Percentiles rank a stretch among this genome's conserved stretches.
These are phyloP conservation scores for Pristiophorus japonicus DNA, from an alignment of 2,113 vertebrate species.

Conservation along the genomic window DNA sequence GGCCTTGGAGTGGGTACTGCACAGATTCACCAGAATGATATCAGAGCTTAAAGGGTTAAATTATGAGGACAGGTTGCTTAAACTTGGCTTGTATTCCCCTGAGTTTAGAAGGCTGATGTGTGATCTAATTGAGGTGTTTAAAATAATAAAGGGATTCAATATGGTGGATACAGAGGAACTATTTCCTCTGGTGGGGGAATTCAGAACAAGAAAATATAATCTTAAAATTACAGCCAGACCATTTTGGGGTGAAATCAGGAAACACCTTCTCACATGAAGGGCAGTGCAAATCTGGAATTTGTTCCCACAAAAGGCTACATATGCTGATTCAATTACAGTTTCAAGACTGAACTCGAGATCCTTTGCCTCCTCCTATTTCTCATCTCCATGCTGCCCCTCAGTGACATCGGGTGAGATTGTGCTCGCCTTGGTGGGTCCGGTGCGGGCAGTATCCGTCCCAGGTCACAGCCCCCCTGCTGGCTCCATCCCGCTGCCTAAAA, in stretches of 20 bases:
- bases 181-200: not conserved
- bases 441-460: too few relatives aligned
- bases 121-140: not conserved
- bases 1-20: not conserved
- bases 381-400: not conserved
- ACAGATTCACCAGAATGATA: not conserved
- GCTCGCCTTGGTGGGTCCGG: too few relatives aligned
- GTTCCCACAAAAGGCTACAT: not conserved
- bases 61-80: not conserved
- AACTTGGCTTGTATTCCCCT: not conserved
- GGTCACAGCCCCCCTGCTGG: too few relatives aligned
- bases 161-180: not conserved
- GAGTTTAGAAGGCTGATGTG: not conserved
- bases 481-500: too few relatives aligned
- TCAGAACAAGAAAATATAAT: not conserved
- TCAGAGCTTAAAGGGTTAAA: not conserved
- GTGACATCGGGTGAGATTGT: too few relatives aligned
- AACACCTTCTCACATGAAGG: not conserved
- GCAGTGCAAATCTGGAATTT: not conserved
- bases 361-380: not conserved
- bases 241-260: not conserved
- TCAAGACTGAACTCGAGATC: not conserved
- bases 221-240: not conserved
- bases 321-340: too few relatives aligned
- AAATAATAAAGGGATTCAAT: not conserved